phyloP scores from a whole-genome alignment of 2,113 vertebrate genomes.

The Beaufortia kweichowensis region DNA sequence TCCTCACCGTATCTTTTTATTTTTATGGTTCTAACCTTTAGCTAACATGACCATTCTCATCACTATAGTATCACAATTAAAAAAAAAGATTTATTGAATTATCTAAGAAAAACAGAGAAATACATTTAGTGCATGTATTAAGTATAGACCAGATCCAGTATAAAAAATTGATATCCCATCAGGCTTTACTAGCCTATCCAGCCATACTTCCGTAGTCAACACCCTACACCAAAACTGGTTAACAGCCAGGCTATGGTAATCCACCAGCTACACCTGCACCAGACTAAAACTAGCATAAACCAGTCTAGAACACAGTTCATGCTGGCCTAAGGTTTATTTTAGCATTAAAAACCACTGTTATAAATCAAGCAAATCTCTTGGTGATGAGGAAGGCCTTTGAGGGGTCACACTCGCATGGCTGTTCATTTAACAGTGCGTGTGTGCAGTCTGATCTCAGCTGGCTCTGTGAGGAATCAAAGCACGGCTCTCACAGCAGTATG shows the following conservation, averaged over 20 bases:
- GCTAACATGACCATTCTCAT: not conserved
- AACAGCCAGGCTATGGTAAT: not conserved
- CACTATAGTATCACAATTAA: not conserved
- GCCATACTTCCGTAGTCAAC: no score
- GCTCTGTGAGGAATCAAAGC: constrained; percentile 63
- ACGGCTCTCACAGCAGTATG: constrained; percentile 41
- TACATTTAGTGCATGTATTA: no score
- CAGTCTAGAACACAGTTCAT: not conserved
- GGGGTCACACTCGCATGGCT: constrained; percentile 17
- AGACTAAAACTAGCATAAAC: not conserved
- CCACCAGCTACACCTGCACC: not conserved
- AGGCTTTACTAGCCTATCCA: no score
- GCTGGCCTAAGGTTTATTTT: not conserved
- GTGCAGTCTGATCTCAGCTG: constrained; percentile 35
- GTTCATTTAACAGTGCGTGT: constrained; percentile 6
- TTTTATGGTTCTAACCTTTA: not conserved
- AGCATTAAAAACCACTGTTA: not conserved
- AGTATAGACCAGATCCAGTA: no score
- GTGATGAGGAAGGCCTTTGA: not conserved
- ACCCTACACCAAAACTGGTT: no score
- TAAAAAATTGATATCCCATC: no score
- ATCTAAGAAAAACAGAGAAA: not conserved
- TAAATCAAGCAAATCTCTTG: constrained; percentile 22
- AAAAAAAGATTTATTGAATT: not conserved
- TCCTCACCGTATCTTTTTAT: no score